These are phyloP conservation scores for Eubucco bourcierii DNA, from an alignment of 2,113 vertebrate genomes.

Conservation along the genomic window DNA sequence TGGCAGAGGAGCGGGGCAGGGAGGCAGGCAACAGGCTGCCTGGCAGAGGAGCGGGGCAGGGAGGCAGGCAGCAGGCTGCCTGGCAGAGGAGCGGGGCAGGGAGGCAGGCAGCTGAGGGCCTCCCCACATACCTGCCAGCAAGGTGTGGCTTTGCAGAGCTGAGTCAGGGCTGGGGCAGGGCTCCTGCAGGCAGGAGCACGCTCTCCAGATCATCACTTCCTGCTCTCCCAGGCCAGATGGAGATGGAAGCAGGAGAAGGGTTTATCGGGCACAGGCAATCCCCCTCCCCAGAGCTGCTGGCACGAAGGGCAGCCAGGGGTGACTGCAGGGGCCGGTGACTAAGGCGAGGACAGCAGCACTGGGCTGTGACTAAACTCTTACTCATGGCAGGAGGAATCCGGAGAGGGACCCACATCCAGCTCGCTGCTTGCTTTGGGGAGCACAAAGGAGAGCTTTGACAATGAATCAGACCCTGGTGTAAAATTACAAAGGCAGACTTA, in stretches of 20 bases:
- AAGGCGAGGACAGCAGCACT: not conserved
- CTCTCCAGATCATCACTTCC: conserved; percentile 29
- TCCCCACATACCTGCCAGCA: conserved; percentile 52
- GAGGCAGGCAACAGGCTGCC: too few relatives aligned
- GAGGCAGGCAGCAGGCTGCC: too few relatives aligned
- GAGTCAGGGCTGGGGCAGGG: conserved; percentile 60
- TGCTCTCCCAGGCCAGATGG: conserved; percentile 2
- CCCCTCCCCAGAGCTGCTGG: not conserved
- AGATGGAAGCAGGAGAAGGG: not conserved
- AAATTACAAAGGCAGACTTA: conserved; percentile 47
- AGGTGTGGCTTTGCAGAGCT: conserved; percentile 53
- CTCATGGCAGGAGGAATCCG: conserved; percentile 43
- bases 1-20: not conserved
- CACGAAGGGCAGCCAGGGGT: not conserved
- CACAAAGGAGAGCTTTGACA: conserved; percentile 61
- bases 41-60: too few relatives aligned
- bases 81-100: not conserved
- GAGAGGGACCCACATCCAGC: not conserved
- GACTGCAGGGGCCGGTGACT: conserved; percentile 19
- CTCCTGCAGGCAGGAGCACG: conserved; percentile 15
- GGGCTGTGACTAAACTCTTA: conserved; percentile 56
- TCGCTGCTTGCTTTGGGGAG: not conserved
- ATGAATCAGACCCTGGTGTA: conserved; percentile 28
- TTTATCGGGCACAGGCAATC: conserved; percentile 3
- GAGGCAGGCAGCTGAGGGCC: not conserved